Base-by-base conservation (phyloP, 2,888 invertebrate genomes). In the Synanthedon vespiformis region DNA sequence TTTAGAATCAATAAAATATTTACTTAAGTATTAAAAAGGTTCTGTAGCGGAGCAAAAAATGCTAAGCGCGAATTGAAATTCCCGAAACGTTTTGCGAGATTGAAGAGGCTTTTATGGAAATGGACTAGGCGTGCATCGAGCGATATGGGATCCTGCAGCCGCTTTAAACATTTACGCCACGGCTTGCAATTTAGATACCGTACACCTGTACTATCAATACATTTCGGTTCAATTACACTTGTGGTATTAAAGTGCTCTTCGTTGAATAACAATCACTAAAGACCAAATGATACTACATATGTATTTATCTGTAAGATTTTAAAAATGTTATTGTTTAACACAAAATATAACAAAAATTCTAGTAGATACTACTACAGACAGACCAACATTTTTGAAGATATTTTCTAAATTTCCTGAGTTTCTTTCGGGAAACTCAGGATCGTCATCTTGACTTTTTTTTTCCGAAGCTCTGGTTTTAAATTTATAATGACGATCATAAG, bases 41-140 rank as follows among this genome's bases (percentile, higher is more conserved):
- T 53, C 51, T 51, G 55, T 58, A 58, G 57, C 63, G 54, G 55
- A 64, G 22, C 57, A 76, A 77, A 80, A 48, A 79, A 74, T 70
- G 70, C 71, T 78, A 80, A 84, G 79, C 80, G 76, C 62, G 80
- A 84, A 85, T 86, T 86, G 80, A 83, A 84, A 86, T 86, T 86
- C 87, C 77, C 77, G 72, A 70, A 84, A 72, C 84, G 84, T 82
- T 85, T 80, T 78, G 77, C 73, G 80, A 83, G 84, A 85, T 84
- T 85, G 83, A 86, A 84, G 85, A 85, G 85, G 83, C 85, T 87
- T 87, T 87, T 86, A 87, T 87, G 85, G 83, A 84, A 87, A 87
- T 85, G 78, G 81, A 77, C 77, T 70, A 70, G 67, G 77, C 77
- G 81, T 80, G 79, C 81, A 77, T 73, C 75, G 67, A 70, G 65